Percentiles rank a stretch among this genome's conserved stretches.
Conservation (phyloP, 2,113 vertebrate species). For the Antechinus flavipes region DNA sequence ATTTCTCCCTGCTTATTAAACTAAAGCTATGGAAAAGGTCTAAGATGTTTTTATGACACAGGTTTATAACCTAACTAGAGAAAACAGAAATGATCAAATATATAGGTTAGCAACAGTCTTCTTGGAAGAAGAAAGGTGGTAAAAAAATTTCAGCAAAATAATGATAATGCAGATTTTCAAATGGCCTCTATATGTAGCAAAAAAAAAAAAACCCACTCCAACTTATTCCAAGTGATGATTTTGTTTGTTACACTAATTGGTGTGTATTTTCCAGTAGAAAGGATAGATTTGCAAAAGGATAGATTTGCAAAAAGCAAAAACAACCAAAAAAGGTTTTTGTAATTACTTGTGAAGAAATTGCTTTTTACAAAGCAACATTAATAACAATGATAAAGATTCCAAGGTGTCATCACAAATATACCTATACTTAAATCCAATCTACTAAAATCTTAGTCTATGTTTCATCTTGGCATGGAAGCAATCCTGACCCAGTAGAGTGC, state of each 20-base stretch:
- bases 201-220: conserved; percentile 15
- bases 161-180: conserved; percentile 37
- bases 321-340: background rate
- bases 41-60: conserved; percentile 28
- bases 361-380: conserved; percentile 12
- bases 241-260: conserved; percentile 10
- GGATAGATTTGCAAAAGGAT: conserved; percentile 23
- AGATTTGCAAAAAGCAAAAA: conserved; percentile 25
- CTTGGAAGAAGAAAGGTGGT: conserved; percentile 52
- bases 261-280: conserved; percentile 34
- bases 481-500: background rate
- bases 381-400: background rate
- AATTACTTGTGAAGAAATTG: conserved; percentile 23
- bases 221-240: conserved; percentile 30
- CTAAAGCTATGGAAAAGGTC: conserved; percentile 20
- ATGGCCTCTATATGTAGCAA: conserved; percentile 30
- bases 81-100: conserved; percentile 31
- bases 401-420: conserved; percentile 36
- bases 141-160: conserved; percentile 49
- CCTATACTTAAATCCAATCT: background rate
- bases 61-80: conserved; percentile 35
- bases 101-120: background rate
- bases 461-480: background rate
- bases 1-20: conserved; percentile 44
- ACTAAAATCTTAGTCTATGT: background rate